Conservation (phyloP, 2,797 vertebrate species). For the Rhinatrema bivittatum region DNA sequence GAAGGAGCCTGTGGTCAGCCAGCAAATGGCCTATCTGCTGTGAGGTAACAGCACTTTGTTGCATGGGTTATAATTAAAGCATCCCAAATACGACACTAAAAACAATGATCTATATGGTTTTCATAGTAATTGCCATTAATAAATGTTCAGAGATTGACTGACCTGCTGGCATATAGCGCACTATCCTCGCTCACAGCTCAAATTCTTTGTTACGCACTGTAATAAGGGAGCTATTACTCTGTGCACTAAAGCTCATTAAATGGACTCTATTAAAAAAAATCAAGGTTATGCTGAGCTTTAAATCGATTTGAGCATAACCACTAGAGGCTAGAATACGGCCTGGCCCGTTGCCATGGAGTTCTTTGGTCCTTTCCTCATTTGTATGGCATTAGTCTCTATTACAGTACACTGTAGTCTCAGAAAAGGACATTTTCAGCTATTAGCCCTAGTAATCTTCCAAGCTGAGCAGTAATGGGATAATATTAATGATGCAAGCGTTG, state of each 20-base stretch:
- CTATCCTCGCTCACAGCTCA: constrained; percentile 24
- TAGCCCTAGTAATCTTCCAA: neutral
- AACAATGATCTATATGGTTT: constrained; percentile 36
- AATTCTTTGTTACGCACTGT: constrained; percentile 29
- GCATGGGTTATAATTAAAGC: constrained; percentile 32
- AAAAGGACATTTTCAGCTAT: neutral
- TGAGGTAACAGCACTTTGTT: too few species aligned
- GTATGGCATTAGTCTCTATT: constrained; percentile 16
- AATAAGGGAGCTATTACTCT: constrained; percentile 50
- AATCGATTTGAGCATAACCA: constrained; percentile 43
- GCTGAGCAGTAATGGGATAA: accelerated
- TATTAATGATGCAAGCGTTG: neutral
- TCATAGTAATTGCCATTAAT: constrained; percentile 40
- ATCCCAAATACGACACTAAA: constrained; percentile 35
- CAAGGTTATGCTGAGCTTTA: constrained; percentile 52
- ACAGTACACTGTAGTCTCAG: constrained; percentile 4
- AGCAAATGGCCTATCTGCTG: too few species aligned
- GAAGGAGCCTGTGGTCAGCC: too few species aligned
- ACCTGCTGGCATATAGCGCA: constrained; percentile 17
- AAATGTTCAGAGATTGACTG: constrained; percentile 12
- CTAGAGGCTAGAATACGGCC: constrained; percentile 29
- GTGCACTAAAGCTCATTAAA: constrained; percentile 52
- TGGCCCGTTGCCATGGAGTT: constrained; percentile 33
- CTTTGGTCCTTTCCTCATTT: constrained; percentile 35
- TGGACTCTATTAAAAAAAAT: constrained; percentile 54